Evolutionary conservation across 2,797 vertebrate species (phyloP), one percentile per base, ranked within the genome.

Genomic region (Siniperca undulata): DNA sequence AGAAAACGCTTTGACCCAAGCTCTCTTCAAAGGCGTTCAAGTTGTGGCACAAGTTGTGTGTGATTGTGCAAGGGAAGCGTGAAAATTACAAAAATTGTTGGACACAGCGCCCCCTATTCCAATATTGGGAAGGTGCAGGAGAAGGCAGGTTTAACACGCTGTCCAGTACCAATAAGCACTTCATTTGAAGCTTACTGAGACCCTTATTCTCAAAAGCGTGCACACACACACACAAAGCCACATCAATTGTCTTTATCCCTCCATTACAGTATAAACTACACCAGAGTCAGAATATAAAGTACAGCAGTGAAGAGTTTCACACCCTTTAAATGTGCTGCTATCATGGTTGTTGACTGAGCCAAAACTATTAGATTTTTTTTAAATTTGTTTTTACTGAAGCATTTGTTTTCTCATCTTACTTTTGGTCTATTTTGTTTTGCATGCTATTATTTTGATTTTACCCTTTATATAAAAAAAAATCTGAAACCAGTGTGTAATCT

Each of bases 281-380:
- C 34, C 17, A 30, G 44, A 24, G 19, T 61, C 67, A 44, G 24
- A 66, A 19, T 24, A 65, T 11, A 19, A 65, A 65, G 53, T 42
- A 30, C 56, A 48, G 80, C 74, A 74, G 53, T 46, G 27, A 69
- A 73, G n/a, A 59, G 44, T 77, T 73, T 85, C 61, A 70, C 38
- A 80, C 84, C 60, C 83, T 89, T 89, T 87, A 80, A 88, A 89
- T 80, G 72, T 77, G 90, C 86, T 86, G 91, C 91, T 89, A 82
- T 83, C 53, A 46, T 30, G 53, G 70, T 73, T 72, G 80, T 70
- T 66, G 73, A 90, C 75, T 81, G 72, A 93, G 82, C 90, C 87
- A 94, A 92, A 93, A 70, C 58, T 66, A 30, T 60, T 50, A 8
- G 27, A 46, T 53, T 66, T 58, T 58, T 9, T 70, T 34, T 30